Percentiles rank a stretch among this genome's conserved stretches.
These are phyloP conservation scores for Clistopyga incitator DNA, from an alignment of 2,888 invertebrate species.

Conservation along the genomic window DNA sequence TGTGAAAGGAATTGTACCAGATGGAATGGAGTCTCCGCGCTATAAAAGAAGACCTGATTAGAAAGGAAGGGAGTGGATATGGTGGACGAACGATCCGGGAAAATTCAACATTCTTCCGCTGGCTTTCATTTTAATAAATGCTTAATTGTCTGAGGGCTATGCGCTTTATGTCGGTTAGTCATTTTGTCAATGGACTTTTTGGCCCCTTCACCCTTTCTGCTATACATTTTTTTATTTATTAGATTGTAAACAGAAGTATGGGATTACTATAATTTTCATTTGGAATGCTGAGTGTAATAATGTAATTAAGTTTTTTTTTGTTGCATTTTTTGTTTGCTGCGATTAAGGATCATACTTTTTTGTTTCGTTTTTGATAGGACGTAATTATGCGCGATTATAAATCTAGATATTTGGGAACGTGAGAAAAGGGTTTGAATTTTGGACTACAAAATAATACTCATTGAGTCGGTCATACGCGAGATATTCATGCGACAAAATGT, in stretches of 20 bases:
- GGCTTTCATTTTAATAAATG: not conserved
- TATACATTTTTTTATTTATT: not conserved
- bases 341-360: not conserved
- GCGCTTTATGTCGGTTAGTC: slow-evolving; percentile 8
- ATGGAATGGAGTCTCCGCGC: slow-evolving; percentile 21
- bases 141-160: not conserved
- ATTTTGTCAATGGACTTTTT: not conserved
- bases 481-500: too few species aligned
- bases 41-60: slow-evolving; percentile 38
- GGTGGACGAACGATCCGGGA: not conserved
- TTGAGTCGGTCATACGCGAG: too few species aligned
- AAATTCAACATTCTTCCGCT: slow-evolving; percentile 27
- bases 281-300: not conserved
- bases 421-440: too few species aligned
- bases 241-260: too few species aligned
- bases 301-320: not conserved
- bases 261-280: not conserved
- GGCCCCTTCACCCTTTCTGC: not conserved
- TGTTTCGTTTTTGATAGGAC: too few species aligned
- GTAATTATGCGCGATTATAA: too few species aligned
- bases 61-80: slow-evolving; percentile 14
- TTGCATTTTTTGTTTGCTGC: not conserved
- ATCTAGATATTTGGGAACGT: too few species aligned
- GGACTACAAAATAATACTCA: too few species aligned
- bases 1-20: slow-evolving; percentile 45